phyloP scores from a whole-genome alignment of 2,797 vertebrate species.

The Oophaga sylvatica region DNA sequence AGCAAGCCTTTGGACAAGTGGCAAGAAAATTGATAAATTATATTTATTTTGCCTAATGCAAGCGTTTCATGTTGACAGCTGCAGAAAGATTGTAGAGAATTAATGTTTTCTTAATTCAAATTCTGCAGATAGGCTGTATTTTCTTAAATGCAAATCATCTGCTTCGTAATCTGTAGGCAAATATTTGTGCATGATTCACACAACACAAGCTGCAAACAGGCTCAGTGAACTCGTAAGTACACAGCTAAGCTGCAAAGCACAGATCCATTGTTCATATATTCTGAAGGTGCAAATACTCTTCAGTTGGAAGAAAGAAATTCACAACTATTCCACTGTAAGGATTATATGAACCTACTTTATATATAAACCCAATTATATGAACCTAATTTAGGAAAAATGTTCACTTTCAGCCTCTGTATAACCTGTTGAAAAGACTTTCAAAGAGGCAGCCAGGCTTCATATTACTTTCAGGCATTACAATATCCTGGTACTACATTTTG shows the following conservation, averaged over 20 bases:
- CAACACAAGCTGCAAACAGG: neutral
- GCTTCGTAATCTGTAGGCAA: slow-evolving; percentile 13
- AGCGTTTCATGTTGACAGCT: neutral
- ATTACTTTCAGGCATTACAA: neutral
- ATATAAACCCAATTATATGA: neutral
- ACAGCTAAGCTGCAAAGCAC: neutral
- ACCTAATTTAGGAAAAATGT: neutral
- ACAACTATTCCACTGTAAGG: neutral
- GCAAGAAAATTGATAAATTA: neutral
- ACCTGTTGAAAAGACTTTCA: too few species aligned
- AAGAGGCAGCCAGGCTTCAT: neutral
- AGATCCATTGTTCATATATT: neutral
- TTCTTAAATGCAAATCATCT: slow-evolving; percentile 52
- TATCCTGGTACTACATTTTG: neutral
- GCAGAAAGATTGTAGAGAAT: neutral
- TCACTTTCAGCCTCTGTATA: neutral
- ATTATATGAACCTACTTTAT: neutral
- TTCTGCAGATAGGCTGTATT: slow-evolving; percentile 6
- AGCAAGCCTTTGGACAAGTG: too few species aligned
- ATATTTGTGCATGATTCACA: slow-evolving; percentile 36
- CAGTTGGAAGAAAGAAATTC: neutral
- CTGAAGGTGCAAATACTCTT: neutral
- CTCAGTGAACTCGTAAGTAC: neutral
- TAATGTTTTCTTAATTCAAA: slow-evolving; percentile 37
- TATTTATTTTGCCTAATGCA: neutral